Conservation (phyloP, 2,113 vertebrate genomes). For the Forbesichthys papilliferus region DNA sequence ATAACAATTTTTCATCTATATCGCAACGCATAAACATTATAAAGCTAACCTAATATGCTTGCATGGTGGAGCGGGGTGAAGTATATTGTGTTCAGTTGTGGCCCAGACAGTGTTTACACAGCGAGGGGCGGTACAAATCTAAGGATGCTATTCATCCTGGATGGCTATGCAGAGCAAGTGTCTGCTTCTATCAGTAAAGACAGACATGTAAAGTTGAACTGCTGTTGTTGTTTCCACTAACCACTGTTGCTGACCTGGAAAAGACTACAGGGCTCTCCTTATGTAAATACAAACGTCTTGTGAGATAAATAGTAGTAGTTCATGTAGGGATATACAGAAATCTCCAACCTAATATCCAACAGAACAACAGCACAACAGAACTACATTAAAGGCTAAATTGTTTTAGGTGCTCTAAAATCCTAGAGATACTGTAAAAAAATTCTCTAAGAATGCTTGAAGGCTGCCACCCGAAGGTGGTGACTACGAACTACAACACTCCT, state of each 20-base stretch:
- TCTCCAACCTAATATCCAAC: not conserved
- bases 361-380: not conserved
- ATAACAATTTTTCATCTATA: conserved; percentile 25
- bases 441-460: conserved; percentile 14
- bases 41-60: conserved; percentile 4
- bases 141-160: conserved; percentile 33
- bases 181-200: conserved; percentile 41
- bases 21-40: conserved; percentile 14
- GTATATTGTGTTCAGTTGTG: conserved; percentile 41
- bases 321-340: no score
- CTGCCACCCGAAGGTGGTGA: conserved; percentile 54
- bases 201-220: conserved; percentile 23
- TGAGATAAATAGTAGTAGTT: no score
- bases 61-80: conserved; percentile 13
- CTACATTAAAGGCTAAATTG: not conserved
- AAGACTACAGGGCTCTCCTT: not conserved
- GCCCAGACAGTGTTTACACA: conserved; percentile 14
- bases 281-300: not conserved
- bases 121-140: conserved; percentile 26
- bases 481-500: not conserved
- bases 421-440: not conserved
- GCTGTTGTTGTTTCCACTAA: not conserved
- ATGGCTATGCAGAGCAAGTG: conserved; percentile 56
- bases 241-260: not conserved
- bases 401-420: not conserved